Evolutionary conservation across 2,113 vertebrate species (phyloP), one percentile per base, ranked within the genome.

Genomic region (Pelodiscus sinensis): DNA sequence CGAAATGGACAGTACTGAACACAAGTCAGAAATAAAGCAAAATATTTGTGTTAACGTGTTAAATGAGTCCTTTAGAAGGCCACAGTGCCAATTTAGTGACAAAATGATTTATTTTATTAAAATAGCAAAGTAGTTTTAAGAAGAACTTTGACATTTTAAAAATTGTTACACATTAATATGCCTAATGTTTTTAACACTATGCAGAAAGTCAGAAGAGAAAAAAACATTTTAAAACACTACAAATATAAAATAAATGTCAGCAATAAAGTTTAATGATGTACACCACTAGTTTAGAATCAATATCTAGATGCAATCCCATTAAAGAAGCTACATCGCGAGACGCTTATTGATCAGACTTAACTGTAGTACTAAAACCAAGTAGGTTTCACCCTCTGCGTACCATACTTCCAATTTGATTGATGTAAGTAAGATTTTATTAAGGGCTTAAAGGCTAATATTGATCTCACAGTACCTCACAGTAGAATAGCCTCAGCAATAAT

Each of bases 221-320:
- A 52, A 77, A 4, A 51, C 12, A 31, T 52, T 52, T 50, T 31
- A 51, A 79, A 79, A 50, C 51, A 80, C 22, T 80, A 52, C 55
- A 50, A 80, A 55, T 80, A 31, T 22, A 3, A 80, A 54, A 54
- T 54, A 54, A 31, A 80, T n/a, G 31, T n/a, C 79, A 80, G 77
- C 8, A 85, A 75, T 50, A 50, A 77, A 77, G 44, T 21, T 95
- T 81, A 77, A 91, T 54, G 82, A 82, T 81, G 91, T 95, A 83
- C 81, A 90, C 24, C 83, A 80, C 94, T 93, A 93, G 91, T 1
- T 82, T 77, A 21, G 91, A 97, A 97, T 96, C 95, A 97, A 95
- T 96, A 93, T 71, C 54, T 60, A 94, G 79, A 94, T 55, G 82
- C 22, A 95, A 93, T 94, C 84, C 96, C 78, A 92, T 95, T 93